Percentiles rank a stretch among this genome's conserved stretches.
These are phyloP conservation scores for Tenthredo mesomela DNA, from an alignment of 2,888 invertebrate species.

Conservation along the genomic window DNA sequence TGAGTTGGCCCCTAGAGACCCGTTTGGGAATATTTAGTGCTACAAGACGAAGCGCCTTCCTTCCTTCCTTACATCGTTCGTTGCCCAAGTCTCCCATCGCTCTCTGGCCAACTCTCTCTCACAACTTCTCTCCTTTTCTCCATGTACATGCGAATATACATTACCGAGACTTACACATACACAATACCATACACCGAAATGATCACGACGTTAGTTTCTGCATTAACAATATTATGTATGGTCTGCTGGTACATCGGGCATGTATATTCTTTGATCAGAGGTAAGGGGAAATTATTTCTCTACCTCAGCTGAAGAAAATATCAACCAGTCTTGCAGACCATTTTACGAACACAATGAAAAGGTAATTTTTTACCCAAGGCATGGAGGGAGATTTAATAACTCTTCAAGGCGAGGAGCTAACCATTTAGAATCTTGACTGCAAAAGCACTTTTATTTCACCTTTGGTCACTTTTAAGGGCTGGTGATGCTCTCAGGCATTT, in stretches of 20 bases:
- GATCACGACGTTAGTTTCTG: constrained; percentile 22
- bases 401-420: background rate
- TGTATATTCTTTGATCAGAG: background rate
- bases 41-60: constrained; percentile 52
- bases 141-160: background rate
- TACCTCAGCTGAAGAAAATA: background rate
- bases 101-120: background rate
- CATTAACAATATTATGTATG: constrained; percentile 13
- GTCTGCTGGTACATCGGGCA: background rate
- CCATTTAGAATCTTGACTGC: background rate
- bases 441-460: background rate
- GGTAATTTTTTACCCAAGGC: background rate
- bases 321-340: background rate
- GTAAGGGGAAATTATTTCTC: background rate
- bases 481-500: background rate
- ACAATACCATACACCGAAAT: background rate
- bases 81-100: constrained; percentile 12
- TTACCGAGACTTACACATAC: background rate
- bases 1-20: constrained; percentile 60
- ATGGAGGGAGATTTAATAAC: background rate
- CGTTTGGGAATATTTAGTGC: constrained; percentile 62
- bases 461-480: background rate
- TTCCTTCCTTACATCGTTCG: constrained; percentile 42
- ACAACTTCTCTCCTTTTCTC: background rate
- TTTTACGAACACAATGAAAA: background rate